Percentiles rank a stretch among this genome's conserved stretches.
phyloP scores from a whole-genome alignment of 2,113 vertebrate species.

The Carassius auratus region DNA sequence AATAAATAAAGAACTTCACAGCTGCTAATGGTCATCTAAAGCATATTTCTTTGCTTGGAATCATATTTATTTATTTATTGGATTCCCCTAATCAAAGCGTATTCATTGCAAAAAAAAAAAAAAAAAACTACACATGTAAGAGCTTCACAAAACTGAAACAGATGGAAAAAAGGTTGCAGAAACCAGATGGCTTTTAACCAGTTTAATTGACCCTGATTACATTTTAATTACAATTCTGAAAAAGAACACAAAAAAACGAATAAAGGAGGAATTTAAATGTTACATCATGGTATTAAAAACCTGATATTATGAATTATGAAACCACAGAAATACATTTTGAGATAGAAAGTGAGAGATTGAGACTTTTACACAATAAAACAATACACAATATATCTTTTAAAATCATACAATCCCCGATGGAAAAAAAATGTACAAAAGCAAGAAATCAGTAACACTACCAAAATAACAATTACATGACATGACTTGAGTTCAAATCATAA shows the following conservation, averaged over 20 bases:
- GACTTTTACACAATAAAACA: slow-evolving; percentile 75
- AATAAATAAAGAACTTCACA: neutral
- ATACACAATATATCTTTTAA: slow-evolving; percentile 71
- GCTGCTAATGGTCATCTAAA: neutral
- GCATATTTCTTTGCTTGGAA: neutral
- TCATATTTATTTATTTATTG: neutral
- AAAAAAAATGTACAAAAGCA: slow-evolving; percentile 70
- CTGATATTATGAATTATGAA: slow-evolving; percentile 73
- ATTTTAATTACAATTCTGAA: slow-evolving; percentile 80
- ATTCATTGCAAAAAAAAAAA: too few species aligned
- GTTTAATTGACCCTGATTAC: slow-evolving; percentile 85
- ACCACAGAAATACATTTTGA: slow-evolving; percentile 63
- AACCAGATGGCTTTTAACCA: slow-evolving; percentile 64
- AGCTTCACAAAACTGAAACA: neutral
- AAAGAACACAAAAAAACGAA: slow-evolving; percentile 64
- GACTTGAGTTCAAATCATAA: slow-evolving; percentile 66
- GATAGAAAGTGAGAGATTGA: slow-evolving; percentile 62
- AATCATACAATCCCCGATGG: slow-evolving; percentile 69
- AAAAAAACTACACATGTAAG: too few species aligned
- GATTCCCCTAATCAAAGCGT: neutral
- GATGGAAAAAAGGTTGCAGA: neutral
- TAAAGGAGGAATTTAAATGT: slow-evolving; percentile 73
- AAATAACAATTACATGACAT: slow-evolving; percentile 77
- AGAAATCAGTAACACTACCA: slow-evolving; percentile 70
- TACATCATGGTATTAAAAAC: slow-evolving; percentile 79